These are phyloP conservation scores for Drosophila prolongata DNA, from an alignment of 2,888 invertebrate genomes.

Conservation along the genomic window DNA sequence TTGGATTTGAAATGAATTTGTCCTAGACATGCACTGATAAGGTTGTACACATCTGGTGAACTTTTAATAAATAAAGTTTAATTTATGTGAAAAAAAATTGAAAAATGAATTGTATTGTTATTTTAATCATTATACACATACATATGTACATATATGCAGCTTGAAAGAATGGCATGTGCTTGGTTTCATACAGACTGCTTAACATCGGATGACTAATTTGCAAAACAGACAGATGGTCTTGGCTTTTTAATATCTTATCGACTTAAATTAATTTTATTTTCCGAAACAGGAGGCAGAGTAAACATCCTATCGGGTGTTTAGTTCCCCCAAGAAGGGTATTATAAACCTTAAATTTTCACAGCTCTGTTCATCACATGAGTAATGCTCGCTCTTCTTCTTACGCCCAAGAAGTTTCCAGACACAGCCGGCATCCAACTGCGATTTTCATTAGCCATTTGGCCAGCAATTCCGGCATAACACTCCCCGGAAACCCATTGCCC, in stretches of 20 bases:
- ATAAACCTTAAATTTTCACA: neutral
- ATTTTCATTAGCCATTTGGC: slow-evolving; percentile 36
- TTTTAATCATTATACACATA: no score
- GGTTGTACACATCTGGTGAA: no score
- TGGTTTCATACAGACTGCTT: no score
- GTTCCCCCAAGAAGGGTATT: neutral
- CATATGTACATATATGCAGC: no score
- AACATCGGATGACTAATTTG: slow-evolving; percentile 1
- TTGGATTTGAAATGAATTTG: no score
- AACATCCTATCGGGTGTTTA: neutral
- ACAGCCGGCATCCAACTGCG: slow-evolving; percentile 66
- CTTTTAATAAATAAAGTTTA: no score
- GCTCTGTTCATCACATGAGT: slow-evolving; percentile 63
- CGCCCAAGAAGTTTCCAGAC: slow-evolving; percentile 72
- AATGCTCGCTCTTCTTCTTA: slow-evolving; percentile 55
- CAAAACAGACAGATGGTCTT: neutral
- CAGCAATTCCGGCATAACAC: neutral
- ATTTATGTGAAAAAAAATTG: no score
- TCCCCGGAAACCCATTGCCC: neutral
- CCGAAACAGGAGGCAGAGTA: neutral
- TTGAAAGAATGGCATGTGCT: neutral
- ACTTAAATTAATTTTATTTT: neutral
- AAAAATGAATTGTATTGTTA: neutral
- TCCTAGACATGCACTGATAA: no score
- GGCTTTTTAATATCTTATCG: neutral